A percentile compares a stretch with the other conserved stretches of the same genome.
Conservation (phyloP, 2,797 vertebrate species). For the Poecile montanus region DNA sequence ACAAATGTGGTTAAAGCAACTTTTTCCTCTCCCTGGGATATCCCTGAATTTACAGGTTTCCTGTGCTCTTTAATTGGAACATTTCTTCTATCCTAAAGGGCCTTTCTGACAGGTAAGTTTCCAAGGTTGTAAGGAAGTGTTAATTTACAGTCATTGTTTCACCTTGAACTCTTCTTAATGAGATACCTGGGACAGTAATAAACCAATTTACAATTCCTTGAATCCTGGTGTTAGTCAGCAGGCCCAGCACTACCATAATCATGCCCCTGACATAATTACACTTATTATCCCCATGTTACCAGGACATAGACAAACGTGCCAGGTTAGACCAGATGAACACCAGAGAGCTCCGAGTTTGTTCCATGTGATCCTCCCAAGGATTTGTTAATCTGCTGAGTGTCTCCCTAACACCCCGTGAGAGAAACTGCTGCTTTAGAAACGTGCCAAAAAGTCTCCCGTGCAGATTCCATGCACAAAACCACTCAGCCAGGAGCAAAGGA, state of each 20-base stretch:
- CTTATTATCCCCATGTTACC: not conserved
- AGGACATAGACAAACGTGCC: not conserved
- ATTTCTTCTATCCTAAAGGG: not conserved
- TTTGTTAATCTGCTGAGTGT: not conserved
- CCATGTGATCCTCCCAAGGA: not conserved
- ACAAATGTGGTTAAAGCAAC: not conserved
- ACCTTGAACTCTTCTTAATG: not conserved
- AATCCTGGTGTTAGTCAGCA: not conserved
- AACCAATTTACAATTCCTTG: not conserved
- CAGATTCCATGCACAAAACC: not conserved
- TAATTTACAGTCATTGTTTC: not conserved
- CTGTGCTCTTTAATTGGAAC: conserved; percentile 6
- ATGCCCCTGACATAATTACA: not conserved
- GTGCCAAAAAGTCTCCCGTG: not conserved
- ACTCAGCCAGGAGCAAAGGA: not conserved
- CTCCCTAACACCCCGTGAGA: not conserved
- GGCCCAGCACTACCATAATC: not conserved
- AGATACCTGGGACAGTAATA: not conserved
- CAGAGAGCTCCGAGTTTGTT: not conserved
- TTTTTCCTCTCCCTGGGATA: not conserved
- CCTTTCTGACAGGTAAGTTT: not conserved
- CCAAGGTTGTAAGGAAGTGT: not conserved
- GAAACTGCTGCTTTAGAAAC: not conserved
- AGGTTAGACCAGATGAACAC: not conserved
- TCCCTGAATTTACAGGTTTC: not conserved